These are phyloP conservation scores for Trimorus sp. DNA, from an alignment of 2,888 invertebrate species.

Conservation along the genomic window DNA sequence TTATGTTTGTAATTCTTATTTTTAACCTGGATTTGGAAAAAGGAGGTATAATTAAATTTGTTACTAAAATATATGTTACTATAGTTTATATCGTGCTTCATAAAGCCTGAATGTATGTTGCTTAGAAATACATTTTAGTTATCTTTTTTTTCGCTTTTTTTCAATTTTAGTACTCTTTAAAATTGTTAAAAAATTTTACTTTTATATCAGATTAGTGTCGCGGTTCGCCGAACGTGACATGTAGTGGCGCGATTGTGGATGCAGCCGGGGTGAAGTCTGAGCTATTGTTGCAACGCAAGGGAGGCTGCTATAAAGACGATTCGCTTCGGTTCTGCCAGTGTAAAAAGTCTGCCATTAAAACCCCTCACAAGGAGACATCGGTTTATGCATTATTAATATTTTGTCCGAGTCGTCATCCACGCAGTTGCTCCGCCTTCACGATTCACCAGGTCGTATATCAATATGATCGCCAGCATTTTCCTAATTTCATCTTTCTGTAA, in stretches of 20 bases:
- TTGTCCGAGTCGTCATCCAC: slow-evolving; percentile 43
- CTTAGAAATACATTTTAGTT: too few species aligned
- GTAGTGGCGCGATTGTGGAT: slow-evolving; percentile 66
- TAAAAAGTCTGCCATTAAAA: slow-evolving; percentile 79
- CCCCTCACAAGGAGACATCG: slow-evolving; percentile 69
- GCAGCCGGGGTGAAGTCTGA: slow-evolving; percentile 73
- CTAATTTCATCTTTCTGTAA: neutral
- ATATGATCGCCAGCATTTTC: neutral
- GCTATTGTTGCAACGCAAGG: slow-evolving; percentile 74
- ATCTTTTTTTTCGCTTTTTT: too few species aligned
- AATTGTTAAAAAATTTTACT: slow-evolving; percentile 1
- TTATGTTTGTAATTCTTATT: too few species aligned
- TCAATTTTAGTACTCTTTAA: too few species aligned
- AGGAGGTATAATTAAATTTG: too few species aligned
- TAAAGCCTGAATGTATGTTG: too few species aligned
- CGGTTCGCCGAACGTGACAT: slow-evolving; percentile 68
- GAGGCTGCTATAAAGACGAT: slow-evolving; percentile 78
- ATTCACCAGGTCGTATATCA: neutral
- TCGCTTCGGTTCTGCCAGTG: slow-evolving; percentile 81
- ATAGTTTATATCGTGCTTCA: too few species aligned
- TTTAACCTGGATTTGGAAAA: too few species aligned
- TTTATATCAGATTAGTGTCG: slow-evolving; percentile 60
- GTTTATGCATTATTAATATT: slow-evolving; percentile 77
- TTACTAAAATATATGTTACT: too few species aligned
- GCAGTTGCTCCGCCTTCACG: slow-evolving; percentile 16